phyloP scores from a whole-genome alignment of 1,140 invertebrate genomes.

The Drosophila persimilis region DNA sequence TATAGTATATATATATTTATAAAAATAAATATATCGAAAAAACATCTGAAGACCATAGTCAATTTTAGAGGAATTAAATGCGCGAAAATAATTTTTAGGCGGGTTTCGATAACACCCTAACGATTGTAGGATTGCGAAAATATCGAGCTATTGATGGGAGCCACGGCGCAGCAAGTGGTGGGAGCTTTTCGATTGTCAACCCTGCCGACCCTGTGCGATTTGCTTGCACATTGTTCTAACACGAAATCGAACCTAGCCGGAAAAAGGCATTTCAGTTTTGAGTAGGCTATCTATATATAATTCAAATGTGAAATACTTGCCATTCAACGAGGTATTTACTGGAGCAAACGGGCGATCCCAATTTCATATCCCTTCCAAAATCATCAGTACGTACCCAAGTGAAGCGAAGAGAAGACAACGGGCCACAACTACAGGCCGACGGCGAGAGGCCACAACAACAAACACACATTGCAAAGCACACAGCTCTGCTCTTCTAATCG shows the following conservation, averaged over 20 bases:
- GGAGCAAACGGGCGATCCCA: slow-evolving; percentile 2
- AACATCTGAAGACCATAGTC: too few relatives aligned
- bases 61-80: too few relatives aligned
- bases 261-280: slow-evolving; percentile 16
- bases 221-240: slow-evolving; percentile 21
- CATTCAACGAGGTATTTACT: slow-evolving; percentile 3
- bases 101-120: too few relatives aligned
- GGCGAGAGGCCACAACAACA: slow-evolving; percentile 28
- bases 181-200: too few relatives aligned
- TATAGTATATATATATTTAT: too few relatives aligned
- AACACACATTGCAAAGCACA: slow-evolving; percentile 4
- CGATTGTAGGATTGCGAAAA: too few relatives aligned
- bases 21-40: too few relatives aligned
- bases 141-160: too few relatives aligned
- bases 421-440: slow-evolving; percentile 2
- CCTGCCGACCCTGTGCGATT: background rate
- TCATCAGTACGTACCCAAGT: background rate
- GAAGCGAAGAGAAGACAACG: background rate
- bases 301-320: too few relatives aligned
- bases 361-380: background rate
- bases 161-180: too few relatives aligned
- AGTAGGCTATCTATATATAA: background rate
- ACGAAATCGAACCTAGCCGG: slow-evolving; percentile 9
- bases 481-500: slow-evolving; percentile 17
- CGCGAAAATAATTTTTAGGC: too few relatives aligned